These are phyloP conservation scores for Myrmecophaga tridactyla DNA, from an alignment of 2,113 vertebrate genomes.

Conservation along the genomic window DNA sequence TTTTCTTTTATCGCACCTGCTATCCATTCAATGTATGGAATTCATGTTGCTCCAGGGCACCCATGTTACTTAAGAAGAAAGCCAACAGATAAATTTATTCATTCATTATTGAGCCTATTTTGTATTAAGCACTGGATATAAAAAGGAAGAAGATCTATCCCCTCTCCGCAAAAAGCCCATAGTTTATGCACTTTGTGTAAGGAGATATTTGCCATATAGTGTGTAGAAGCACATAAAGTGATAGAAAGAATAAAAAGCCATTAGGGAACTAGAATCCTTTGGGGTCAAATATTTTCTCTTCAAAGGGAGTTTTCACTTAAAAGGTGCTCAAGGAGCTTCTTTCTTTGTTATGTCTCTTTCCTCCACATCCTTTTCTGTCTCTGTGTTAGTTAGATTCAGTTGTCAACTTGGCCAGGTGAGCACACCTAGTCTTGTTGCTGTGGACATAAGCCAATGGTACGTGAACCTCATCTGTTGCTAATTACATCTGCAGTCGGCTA, in stretches of 20 bases:
- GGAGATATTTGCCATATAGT: neutral
- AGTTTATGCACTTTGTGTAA: neutral
- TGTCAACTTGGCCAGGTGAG: no score
- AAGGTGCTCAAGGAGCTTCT: neutral
- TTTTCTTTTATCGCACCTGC: neutral
- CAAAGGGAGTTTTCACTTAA: neutral
- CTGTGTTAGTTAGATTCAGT: no score
- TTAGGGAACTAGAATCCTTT: neutral
- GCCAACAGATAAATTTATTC: neutral
- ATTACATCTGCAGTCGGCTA: no score
- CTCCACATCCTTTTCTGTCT: neutral
- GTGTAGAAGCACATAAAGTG: neutral
- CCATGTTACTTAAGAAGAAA: neutral
- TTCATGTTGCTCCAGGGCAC: neutral
- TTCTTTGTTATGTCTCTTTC: neutral
- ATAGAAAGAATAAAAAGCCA: neutral
- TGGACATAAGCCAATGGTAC: no score
- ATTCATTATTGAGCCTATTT: neutral
- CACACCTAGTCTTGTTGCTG: no score
- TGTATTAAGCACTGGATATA: neutral
- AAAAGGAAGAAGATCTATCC: neutral
- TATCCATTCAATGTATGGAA: neutral
- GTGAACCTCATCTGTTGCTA: no score
- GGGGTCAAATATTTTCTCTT: neutral
- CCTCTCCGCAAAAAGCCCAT: neutral